Evolutionary conservation across 2,113 vertebrate genomes (phyloP).

Genomic region (Corythornis cristatus): DNA sequence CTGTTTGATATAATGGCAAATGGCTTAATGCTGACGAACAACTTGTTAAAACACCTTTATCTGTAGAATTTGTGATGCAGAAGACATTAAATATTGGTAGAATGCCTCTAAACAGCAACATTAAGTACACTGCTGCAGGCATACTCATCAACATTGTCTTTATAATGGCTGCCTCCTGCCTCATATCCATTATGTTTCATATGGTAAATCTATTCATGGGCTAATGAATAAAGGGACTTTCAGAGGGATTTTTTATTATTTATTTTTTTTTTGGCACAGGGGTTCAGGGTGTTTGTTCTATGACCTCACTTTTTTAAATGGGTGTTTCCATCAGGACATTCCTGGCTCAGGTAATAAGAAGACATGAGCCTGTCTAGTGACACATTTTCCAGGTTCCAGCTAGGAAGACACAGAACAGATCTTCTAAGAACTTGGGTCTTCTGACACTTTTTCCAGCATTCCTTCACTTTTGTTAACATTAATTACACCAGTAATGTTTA

Average conservation of each 20-base stretch:
- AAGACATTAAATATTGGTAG: background rate
- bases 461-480: background rate
- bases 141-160: background rate
- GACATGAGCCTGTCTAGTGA: background rate
- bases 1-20: background rate
- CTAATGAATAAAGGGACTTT: background rate
- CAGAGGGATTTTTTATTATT: background rate
- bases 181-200: background rate
- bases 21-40: background rate
- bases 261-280: background rate
- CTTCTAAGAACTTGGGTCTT: background rate
- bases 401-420: background rate
- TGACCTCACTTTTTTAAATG: background rate
- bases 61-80: background rate
- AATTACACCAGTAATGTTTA: background rate
- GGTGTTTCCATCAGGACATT: background rate
- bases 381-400: background rate
- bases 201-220: background rate
- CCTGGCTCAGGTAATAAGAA: background rate
- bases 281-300: background rate
- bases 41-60: background rate
- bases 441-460: background rate
- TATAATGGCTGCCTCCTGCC: background rate
- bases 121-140: background rate
- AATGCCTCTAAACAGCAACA: background rate